These are phyloP conservation scores for Sminthopsis crassicaudata DNA, from an alignment of 2,113 vertebrate genomes.

Conservation along the genomic window DNA sequence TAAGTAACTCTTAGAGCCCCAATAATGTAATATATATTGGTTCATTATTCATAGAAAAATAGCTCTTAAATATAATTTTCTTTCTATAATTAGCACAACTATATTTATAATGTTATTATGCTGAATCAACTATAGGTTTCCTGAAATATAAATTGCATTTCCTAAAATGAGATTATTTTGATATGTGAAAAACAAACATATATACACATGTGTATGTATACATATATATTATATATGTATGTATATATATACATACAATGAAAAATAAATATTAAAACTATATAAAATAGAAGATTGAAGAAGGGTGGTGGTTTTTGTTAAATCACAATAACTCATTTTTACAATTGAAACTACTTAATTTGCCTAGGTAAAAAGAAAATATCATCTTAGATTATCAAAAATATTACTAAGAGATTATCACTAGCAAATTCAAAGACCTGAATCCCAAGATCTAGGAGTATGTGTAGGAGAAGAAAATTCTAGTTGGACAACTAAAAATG, in stretches of 20 bases:
- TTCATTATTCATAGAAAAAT: not conserved
- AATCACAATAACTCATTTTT: too few species aligned
- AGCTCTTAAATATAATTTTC: not conserved
- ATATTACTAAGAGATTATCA: too few species aligned
- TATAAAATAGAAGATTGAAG: not conserved
- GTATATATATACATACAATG: too few species aligned
- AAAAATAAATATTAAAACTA: too few species aligned
- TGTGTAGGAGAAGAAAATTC: too few species aligned
- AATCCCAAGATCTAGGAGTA: too few species aligned
- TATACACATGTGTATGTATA: not conserved
- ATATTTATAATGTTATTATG: not conserved
- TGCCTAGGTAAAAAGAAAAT: too few species aligned
- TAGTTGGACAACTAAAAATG: too few species aligned
- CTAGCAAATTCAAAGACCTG: too few species aligned
- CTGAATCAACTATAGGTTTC: not conserved
- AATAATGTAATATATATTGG: not conserved
- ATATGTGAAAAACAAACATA: not conserved
- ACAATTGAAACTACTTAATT: too few species aligned
- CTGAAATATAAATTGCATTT: not conserved
- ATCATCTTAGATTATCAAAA: too few species aligned
- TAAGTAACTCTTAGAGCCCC: not conserved
- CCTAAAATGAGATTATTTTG: not conserved
- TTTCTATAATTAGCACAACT: not conserved
- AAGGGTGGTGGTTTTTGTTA: not conserved
- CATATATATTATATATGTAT: too few species aligned